Evolutionary conservation across 2,797 vertebrate species (phyloP), one percentile per base, ranked within the genome.

Genomic region (Sebastes reedi): DNA sequence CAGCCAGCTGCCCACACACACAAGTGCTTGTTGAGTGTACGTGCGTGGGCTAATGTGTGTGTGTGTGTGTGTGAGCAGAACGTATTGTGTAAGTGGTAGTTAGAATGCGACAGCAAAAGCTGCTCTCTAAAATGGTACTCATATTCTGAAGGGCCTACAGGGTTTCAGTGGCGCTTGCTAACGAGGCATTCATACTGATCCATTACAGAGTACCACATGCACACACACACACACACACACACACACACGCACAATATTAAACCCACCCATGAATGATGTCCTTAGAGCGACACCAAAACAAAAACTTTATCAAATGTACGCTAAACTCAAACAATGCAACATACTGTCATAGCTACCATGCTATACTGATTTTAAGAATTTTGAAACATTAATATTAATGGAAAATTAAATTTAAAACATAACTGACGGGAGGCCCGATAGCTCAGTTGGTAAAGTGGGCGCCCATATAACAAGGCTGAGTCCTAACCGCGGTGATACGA

Each of bases 121-220:
- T 78, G 90, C 92, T 91, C 90, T 94, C 85, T 89, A 91, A 94
- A 93, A 92, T 82, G 91, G 89, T 86, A 88, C 92, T 95, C 91
- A 84, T 90, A 90, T 85, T 84, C 88, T 94, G 89, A 94, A 93
- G 92, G 89, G 88, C 90, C 90, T 87, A 87, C 87, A 86, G 90
- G 92, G 92, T 91, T 93, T 94, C 90, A 91, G 90, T 91, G 88
- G 85, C 74, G 89, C 89, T 77, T 77, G 78, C 92, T 95, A 94
- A 95, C 88, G 91, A 94, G 92, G 91, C 91, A 91, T 94, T 94
- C 93, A 94, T 94, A 91, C 92, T 92, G 90, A 94, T 92, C 91
- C 91, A 95, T 93, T 93, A 93, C 91, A 89, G 80, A 85, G 86
- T 80, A 64, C 61, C 80, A 52, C 84, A 79, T 75, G 39, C 60